Conservation (phyloP, 2,888 invertebrate species). For the Leucania comma region DNA sequence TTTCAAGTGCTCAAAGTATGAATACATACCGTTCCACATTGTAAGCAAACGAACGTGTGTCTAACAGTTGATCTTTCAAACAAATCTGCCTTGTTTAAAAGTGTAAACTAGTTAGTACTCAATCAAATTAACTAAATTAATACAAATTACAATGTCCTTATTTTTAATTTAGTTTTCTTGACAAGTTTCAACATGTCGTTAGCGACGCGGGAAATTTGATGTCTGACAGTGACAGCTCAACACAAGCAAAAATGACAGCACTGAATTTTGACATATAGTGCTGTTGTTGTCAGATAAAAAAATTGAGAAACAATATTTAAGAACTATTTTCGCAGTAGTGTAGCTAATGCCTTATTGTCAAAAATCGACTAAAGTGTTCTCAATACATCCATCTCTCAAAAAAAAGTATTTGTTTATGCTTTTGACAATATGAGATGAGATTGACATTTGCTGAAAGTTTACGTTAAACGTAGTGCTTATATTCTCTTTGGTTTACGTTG, state of each 20-base stretch:
- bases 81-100: not conserved
- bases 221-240: not conserved
- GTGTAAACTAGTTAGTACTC: not conserved
- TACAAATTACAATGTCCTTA: not conserved
- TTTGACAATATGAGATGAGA: too few species aligned
- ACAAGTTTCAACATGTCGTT: constrained; percentile 40
- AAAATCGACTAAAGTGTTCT: constrained; percentile 12
- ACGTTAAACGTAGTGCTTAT: constrained; percentile 12
- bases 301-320: not conserved
- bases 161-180: not conserved
- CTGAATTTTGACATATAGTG: not conserved
- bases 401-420: not conserved
- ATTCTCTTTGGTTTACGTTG: too few species aligned
- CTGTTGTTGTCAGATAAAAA: not conserved
- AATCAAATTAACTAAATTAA: not conserved
- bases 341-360: not conserved
- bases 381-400: not conserved
- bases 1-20: not conserved
- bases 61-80: not conserved
- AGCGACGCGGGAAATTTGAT: constrained; percentile 23
- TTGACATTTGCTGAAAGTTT: not conserved
- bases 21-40: constrained; percentile 78
- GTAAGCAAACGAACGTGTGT: constrained; percentile 17
- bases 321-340: not conserved
- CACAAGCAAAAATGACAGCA: not conserved